Evolutionary conservation across 2,113 vertebrate species (phyloP).

Genomic region (Columba janthina): DNA sequence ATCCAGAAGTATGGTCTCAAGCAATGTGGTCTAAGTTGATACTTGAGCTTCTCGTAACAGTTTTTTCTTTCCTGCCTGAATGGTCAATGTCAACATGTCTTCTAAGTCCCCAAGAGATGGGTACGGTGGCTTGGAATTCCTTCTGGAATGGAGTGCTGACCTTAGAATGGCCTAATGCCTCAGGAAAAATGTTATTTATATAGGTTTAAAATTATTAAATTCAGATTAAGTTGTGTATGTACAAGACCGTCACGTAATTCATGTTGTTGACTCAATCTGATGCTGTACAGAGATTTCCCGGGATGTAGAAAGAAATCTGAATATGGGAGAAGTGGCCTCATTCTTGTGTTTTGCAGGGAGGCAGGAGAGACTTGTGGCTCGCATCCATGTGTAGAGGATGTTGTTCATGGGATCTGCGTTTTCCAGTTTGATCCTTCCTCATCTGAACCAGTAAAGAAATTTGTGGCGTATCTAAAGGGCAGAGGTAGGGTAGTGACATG

Average conservation of each 20-base stretch:
- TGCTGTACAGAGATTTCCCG: not conserved
- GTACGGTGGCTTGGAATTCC: not conserved
- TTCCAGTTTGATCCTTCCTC: not conserved
- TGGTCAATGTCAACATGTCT: not conserved
- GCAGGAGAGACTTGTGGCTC: not conserved
- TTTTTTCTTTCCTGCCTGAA: not conserved
- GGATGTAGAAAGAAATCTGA: not conserved
- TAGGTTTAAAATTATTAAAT: conserved; percentile 2
- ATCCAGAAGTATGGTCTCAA: not conserved
- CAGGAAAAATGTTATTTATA: not conserved
- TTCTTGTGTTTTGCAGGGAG: not conserved
- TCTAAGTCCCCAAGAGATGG: not conserved
- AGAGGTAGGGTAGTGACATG: not conserved
- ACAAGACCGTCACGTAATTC: not conserved
- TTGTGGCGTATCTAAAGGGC: not conserved
- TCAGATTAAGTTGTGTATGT: not conserved
- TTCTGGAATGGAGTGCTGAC: not conserved
- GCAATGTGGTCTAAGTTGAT: not conserved
- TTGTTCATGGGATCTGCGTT: not conserved
- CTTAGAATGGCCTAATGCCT: not conserved
- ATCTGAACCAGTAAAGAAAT: not conserved
- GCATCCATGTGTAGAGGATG: not conserved
- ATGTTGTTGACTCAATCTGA: not conserved
- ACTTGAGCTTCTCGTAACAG: not conserved
- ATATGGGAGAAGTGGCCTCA: not conserved